Percentiles rank a stretch among this genome's conserved stretches.
Evolutionary conservation across 2,797 vertebrate species (phyloP).

Genomic region (Phataginus tricuspis): DNA sequence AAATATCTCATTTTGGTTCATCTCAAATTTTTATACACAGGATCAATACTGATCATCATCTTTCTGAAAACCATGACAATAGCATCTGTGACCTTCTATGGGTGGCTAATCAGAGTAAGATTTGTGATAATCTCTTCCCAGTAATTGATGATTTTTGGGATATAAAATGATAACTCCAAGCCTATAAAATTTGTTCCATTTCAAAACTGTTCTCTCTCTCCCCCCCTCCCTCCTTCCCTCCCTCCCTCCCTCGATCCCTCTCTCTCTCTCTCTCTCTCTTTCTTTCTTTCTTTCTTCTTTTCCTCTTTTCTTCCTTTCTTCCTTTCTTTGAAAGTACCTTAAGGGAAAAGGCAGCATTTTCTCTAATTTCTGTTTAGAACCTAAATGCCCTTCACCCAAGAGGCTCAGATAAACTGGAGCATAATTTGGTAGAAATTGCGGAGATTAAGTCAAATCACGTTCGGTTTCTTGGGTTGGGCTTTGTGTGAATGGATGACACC

Average conservation of each 20-base stretch:
- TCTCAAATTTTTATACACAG: not conserved
- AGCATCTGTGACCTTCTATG: not conserved
- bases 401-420: not conserved
- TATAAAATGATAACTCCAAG: slow-evolving; percentile 10
- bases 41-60: not conserved
- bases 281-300: too few relatives aligned
- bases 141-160: not conserved
- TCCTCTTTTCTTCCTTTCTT: not conserved
- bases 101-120: not conserved
- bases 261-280: too few relatives aligned
- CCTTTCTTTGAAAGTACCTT: not conserved
- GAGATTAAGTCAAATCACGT: not conserved
- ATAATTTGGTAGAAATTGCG: not conserved
- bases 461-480: not conserved
- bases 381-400: not conserved
- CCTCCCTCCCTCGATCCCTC: not conserved
- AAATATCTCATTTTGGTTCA: slow-evolving; percentile 1
- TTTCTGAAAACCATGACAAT: not conserved
- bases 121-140: not conserved
- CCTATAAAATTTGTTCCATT: slow-evolving; percentile 2
- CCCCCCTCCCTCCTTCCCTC: not conserved
- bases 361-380: not conserved
- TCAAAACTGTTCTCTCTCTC: not conserved
- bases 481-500: slow-evolving; percentile 72
- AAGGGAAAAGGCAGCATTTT: not conserved